Base-by-base conservation (phyloP, 2,888 invertebrate species). In the Fragum fragum region DNA sequence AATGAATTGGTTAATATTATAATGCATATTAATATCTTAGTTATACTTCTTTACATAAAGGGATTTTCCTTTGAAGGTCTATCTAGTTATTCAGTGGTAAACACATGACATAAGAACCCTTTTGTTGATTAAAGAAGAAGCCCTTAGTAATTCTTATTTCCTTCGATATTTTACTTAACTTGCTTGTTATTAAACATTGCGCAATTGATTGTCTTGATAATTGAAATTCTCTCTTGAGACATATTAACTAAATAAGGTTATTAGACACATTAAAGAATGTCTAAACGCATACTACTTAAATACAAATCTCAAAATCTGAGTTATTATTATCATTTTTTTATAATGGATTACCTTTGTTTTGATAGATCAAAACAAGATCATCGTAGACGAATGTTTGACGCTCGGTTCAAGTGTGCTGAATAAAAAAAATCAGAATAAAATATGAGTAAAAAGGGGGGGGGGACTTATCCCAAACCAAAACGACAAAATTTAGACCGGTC, bases 1-100 rank as follows among this genome's bases (percentile, higher is more conserved):
- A 29, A 53, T 66, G 42, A 66, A 66, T 66, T 66, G 11, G 66
- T 29, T 66, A 66, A 42, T 42, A 66, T 42, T 66, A 66, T 66
- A 66, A 66, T 42, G 66, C 36, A 66, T 66, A 66, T 66, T 66
- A 66, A 66, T 66, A 66, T 18, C 66, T 23, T 11, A 42, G 66
- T 66, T 66, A 42, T 42, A 42, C 66, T 66, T 39, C 9, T 42
- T 42, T 23, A 18, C 26, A 39, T 42, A 42, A 66, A 39, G 42
- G 39, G 66, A 66, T 42, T 39, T 57, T 23, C 66, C 66, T 66
- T 42, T 39, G 66, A 42, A 66, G 66, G 42, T 39, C 9, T 66
- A 66, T 63, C 28, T 36, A 36, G 16, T 63, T 63, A 18, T 63
- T 32, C 63, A 63, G 36, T n/a, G 9, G 32, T 63, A 63, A 11